A percentile compares a stretch with the other conserved stretches of the same genome.
These are phyloP conservation scores for Bujurquina vittata DNA, from an alignment of 2,113 vertebrate genomes.

Conservation along the genomic window DNA sequence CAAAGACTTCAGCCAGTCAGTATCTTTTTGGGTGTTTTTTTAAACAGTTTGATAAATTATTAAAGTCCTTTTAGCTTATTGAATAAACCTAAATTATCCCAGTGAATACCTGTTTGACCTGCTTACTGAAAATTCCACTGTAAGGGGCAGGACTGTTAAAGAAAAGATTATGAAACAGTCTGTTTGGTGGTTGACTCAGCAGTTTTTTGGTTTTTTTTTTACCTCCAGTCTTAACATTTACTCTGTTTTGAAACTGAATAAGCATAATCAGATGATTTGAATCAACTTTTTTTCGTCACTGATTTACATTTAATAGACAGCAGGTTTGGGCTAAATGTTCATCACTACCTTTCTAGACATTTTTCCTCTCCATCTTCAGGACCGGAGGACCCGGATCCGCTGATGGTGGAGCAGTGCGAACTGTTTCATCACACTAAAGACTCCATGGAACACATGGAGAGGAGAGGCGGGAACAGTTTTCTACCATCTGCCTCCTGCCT, in stretches of 20 bases:
- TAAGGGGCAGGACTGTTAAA: not conserved
- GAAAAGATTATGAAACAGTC: not conserved
- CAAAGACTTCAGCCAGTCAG: constrained; percentile 53
- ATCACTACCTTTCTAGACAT: not conserved
- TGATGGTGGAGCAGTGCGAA: constrained; percentile 35
- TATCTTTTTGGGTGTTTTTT: not conserved
- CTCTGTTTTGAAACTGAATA: not conserved
- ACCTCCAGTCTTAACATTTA: not conserved
- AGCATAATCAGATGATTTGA: not conserved
- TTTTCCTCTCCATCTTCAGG: constrained; percentile 36
- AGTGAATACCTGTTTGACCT: not conserved
- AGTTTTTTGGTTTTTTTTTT: not conserved
- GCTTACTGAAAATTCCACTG: not conserved
- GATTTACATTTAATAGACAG: not conserved
- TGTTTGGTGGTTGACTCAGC: not conserved
- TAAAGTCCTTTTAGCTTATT: not conserved
- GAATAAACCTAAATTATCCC: not conserved
- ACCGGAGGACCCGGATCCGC: not conserved
- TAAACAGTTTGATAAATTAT: no score
- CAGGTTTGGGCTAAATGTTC: not conserved
- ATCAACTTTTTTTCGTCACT: not conserved
- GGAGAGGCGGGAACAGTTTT: constrained; percentile 37
- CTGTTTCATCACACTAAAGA: constrained; percentile 42
- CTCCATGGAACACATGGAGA: constrained; percentile 29
- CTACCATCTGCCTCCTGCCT: constrained; percentile 41